phyloP scores from a whole-genome alignment of 1,140 invertebrate species.

The Drosophila virilis region DNA sequence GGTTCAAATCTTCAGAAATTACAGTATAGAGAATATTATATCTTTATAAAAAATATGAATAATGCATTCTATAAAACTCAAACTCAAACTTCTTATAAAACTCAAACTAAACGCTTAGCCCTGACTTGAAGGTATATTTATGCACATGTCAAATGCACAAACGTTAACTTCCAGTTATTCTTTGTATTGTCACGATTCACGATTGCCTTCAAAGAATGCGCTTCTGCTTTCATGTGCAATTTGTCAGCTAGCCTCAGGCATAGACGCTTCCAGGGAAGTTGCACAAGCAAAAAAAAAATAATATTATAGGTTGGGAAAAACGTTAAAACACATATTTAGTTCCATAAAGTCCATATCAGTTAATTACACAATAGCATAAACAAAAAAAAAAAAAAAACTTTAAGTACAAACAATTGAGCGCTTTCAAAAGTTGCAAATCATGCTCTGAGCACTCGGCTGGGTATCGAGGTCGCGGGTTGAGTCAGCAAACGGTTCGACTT shows the following conservation, averaged over 20 bases:
- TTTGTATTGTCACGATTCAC: slow-evolving; percentile 17
- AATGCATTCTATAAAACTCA: too few relatives aligned
- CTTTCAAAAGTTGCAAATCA: slow-evolving; percentile 39
- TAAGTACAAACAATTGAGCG: not conserved
- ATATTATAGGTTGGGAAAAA: not conserved
- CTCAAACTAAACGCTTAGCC: not conserved
- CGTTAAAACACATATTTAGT: not conserved
- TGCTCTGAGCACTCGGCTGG: slow-evolving; percentile 8
- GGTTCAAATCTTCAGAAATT: too few relatives aligned
- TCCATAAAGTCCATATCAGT: not conserved
- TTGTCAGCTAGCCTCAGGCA: slow-evolving; percentile 1
- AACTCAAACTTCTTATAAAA: too few relatives aligned
- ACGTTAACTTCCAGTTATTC: not conserved
- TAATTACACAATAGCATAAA: slow-evolving; percentile 4
- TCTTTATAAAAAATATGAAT: too few relatives aligned
- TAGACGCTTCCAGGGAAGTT: not conserved
- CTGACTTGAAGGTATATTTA: not conserved
- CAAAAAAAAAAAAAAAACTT: not conserved
- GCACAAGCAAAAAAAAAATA: not conserved
- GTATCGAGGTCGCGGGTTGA: slow-evolving; percentile 38
- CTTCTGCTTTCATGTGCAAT: not conserved
- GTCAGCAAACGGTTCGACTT: slow-evolving; percentile 38
- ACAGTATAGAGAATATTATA: too few relatives aligned
- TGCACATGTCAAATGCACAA: not conserved
- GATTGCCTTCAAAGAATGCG: slow-evolving; percentile 9